phyloP scores from a whole-genome alignment of 2,888 invertebrate species.

The Lycocerus yunnanus region DNA sequence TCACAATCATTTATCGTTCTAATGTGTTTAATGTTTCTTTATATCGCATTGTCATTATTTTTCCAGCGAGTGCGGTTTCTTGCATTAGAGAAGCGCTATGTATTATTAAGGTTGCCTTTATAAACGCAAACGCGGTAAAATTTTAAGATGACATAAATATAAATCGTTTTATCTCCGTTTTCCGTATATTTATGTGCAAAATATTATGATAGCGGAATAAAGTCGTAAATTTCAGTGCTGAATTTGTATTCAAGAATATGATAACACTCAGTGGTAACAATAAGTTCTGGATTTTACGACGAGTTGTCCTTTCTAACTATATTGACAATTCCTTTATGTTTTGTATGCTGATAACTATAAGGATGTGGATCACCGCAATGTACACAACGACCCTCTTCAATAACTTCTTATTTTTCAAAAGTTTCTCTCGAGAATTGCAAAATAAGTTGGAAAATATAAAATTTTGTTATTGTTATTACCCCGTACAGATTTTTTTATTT shows the following conservation, averaged over 20 bases:
- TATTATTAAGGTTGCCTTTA: conserved; percentile 19
- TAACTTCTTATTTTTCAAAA: background rate
- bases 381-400: background rate
- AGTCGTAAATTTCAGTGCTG: conserved; percentile 35
- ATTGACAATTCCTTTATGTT: conserved; percentile 22
- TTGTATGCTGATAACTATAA: background rate
- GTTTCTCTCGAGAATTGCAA: background rate
- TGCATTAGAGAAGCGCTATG: background rate
- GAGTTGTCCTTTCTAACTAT: conserved; percentile 28
- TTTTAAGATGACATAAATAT: conserved; percentile 35
- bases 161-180: conserved; percentile 35
- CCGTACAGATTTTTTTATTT: background rate
- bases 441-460: background rate
- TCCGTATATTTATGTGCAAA: conserved; percentile 33
- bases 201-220: conserved; percentile 33
- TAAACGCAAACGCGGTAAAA: conserved; percentile 33
- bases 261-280: conserved; percentile 32
- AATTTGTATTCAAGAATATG: conserved; percentile 35
- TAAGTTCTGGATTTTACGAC: conserved; percentile 29
- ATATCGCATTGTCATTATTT: background rate
- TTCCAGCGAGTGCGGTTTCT: background rate
- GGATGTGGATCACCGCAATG: conserved; percentile 3
- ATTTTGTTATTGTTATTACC: background rate
- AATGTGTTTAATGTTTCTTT: conserved; percentile 28
- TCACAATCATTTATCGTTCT: conserved; percentile 37